Evolutionary conservation across 2,113 vertebrate species (phyloP), one percentile per base, ranked within the genome.

Genomic region (Cyanoramphus novaezelandiae): DNA sequence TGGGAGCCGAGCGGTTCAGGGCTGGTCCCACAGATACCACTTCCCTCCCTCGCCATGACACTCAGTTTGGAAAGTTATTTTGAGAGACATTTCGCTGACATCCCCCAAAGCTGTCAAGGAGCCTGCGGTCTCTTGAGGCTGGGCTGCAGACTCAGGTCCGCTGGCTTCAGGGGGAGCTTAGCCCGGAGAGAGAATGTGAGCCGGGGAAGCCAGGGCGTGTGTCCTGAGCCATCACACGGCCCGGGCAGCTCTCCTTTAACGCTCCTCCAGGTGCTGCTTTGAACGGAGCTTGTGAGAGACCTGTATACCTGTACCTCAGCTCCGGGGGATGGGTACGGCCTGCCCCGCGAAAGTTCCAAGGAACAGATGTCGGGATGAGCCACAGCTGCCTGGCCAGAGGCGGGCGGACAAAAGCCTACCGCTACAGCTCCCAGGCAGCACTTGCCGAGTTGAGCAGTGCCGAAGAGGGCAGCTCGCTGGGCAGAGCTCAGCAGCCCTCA

Each of bases 391-490:
- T 13, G 2, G 43, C 15, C 57, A 11, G 29, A 14, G 13, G 2
- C 16, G 0, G 13, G 7, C 19, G 7, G 23, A 19, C n/a, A 29
- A 13, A 29, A 72, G 17, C 44, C 4, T 16, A 29, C 25, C 41
- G 9, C 17, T 0, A 2, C 1, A 71, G 46, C 46, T 33, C 15
- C 29, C 6, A 5, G 10, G 25, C 43, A 7, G 18, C 25, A 10
- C n/a, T 8, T 5, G 21, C 14, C 29, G 5, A 6, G 24, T 23
- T 13, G 7, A 3, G 43, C 46, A 20, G 13, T 1, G 59, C 47
- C 19, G 8, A 41, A 24, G 11, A 4, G 39, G 13, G 27, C 53
- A n/a, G 50, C 71, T 17, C 13, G 35, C 21, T 18, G 27, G 28
- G 33, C 35, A 37, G n/a, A 24, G 59, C 52, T 41, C 65, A 19